These are phyloP conservation scores for Malurus melanocephalus DNA, from an alignment of 2,113 vertebrate species.

Conservation along the genomic window DNA sequence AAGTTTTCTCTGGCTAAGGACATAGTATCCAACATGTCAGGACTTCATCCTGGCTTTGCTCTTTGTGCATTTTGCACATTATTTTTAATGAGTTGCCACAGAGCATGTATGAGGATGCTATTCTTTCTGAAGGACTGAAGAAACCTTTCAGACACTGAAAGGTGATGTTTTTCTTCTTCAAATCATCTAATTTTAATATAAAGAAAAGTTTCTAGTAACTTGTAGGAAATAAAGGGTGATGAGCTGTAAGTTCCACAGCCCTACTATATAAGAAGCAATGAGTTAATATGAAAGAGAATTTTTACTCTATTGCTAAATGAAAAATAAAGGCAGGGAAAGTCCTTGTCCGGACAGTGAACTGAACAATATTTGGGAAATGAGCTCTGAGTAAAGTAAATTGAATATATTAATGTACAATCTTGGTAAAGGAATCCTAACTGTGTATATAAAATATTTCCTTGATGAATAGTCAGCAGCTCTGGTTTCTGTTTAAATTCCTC, in stretches of 20 bases:
- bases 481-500: conserved; percentile 71
- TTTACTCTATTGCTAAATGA: not conserved
- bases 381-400: not conserved
- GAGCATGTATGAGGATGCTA: not conserved
- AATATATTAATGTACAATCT: conserved; percentile 30
- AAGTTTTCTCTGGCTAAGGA: not conserved
- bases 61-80: not conserved
- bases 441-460: conserved; percentile 58
- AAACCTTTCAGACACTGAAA: not conserved
- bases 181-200: not conserved
- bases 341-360: not conserved
- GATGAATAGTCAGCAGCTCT: conserved; percentile 53
- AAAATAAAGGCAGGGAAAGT: not conserved
- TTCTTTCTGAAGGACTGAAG: not conserved
- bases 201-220: not conserved
- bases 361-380: conserved; percentile 27
- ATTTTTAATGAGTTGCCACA: not conserved
- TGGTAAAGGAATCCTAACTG: conserved; percentile 49
- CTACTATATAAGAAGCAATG: not conserved
- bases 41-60: not conserved
- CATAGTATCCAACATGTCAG: not conserved
- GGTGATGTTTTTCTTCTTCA: not conserved
- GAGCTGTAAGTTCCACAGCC: not conserved
- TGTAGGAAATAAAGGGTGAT: not conserved
- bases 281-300: not conserved